phyloP scores from a whole-genome alignment of 2,797 vertebrate genomes.

The Phalloptychus januarius region DNA sequence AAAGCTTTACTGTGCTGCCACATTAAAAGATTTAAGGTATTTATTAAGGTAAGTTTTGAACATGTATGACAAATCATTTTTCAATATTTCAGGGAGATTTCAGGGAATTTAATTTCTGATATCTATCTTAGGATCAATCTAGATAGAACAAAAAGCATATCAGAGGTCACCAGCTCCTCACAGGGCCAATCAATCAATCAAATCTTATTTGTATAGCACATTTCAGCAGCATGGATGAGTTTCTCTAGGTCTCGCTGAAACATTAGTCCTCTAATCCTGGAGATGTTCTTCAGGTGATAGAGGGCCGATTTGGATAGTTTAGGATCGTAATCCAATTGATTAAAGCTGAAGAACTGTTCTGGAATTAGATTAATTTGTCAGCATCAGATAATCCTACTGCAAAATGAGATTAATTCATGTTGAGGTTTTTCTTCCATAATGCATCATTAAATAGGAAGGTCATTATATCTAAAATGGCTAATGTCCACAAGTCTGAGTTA shows the following conservation, averaged over 20 bases:
- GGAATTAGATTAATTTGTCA: background rate
- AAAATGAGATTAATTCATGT: background rate
- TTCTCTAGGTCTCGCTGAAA: too few relatives aligned
- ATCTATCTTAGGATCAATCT: background rate
- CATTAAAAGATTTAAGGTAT: background rate
- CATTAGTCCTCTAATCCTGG: too few relatives aligned
- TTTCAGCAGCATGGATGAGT: too few relatives aligned
- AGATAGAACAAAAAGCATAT: background rate
- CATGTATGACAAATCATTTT: background rate
- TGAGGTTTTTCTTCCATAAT: background rate
- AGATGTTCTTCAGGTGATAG: too few relatives aligned
- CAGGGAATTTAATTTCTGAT: background rate
- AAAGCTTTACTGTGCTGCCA: background rate
- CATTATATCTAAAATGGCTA: too few relatives aligned
- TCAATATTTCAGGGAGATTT: too few relatives aligned
- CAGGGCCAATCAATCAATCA: too few relatives aligned
- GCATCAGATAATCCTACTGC: background rate
- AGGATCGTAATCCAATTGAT: background rate
- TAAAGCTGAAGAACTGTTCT: background rate
- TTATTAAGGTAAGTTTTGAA: background rate
- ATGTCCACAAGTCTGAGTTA: background rate
- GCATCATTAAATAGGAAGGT: background rate
- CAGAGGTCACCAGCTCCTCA: background rate
- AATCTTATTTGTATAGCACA: too few relatives aligned
- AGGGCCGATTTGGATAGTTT: too few relatives aligned